Base-by-base conservation (phyloP, 2,888 invertebrate genomes). In the Chironomus tentans region DNA sequence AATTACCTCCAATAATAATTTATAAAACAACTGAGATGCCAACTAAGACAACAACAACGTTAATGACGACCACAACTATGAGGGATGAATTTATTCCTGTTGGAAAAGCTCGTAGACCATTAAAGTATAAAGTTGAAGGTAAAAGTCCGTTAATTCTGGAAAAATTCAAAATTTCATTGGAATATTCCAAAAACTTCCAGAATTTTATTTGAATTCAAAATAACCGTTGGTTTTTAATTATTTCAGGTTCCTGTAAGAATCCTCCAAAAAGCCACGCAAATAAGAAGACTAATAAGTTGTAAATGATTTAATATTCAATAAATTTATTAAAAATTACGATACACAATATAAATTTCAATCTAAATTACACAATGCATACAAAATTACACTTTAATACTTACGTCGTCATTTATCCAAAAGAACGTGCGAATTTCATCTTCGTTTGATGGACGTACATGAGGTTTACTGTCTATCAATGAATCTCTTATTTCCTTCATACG, bases 361-460 rank as follows among this genome's bases (percentile, higher is more conserved):
- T 28, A 28, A 28, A 28, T 28, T 24, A 24, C 24, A 24, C 24
- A 24, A 28, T 28, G 5, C 5, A 28, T 6, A 28, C 5, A 28
- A 28, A 28, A 28, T 38, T 38, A 38, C 10, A 10, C 38, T 10
- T 38, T 38, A 21, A 65, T n/a, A 4, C 28, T 22, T n/a, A 38
- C 7, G 6, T 77, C 77, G 4, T 78, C 46, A 77, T 80, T 78
- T 73, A 83, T 78, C 84, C 83, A 83, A 77, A 83, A 83, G 78
- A 84, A 84, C 22, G 84, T 87, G 0, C 88, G 84, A 70, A 90
- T 87, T 81, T 91, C 91, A 38, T 87, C 87, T 76, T 88, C 88
- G 76, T 88, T 88, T 0, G 90, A 90, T 1, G 91, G 91, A 77
- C 89, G 87, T 82, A 90, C 90, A 82, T 91, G 91, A 4, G 81